A percentile compares a stretch with the other conserved stretches of the same genome.
Conservation (phyloP, 2,113 vertebrate genomes). For the Burhinus bistriatus region DNA sequence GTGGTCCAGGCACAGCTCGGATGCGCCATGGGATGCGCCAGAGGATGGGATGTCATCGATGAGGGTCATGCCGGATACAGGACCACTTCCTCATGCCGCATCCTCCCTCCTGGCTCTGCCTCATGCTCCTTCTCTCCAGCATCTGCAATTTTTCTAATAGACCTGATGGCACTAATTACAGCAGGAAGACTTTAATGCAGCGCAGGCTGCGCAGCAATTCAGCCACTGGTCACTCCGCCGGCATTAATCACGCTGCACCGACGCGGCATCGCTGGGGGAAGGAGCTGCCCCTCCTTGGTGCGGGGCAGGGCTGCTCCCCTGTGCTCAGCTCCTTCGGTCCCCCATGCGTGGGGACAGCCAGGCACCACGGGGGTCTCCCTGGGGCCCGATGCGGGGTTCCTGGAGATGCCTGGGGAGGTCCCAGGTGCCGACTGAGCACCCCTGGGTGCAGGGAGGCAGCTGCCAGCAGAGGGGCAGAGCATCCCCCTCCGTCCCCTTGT, state of each 20-base stretch:
- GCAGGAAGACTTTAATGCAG: not conserved
- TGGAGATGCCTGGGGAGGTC: not conserved
- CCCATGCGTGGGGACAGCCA: accelerated
- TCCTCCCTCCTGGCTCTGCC: not conserved
- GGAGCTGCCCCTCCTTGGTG: not conserved
- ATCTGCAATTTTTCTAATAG: constrained; percentile 52
- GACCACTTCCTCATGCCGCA: not conserved
- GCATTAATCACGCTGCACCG: not conserved
- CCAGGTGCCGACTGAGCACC: not conserved
- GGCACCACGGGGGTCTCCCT: not conserved
- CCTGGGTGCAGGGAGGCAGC: not conserved
- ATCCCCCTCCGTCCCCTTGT: not conserved
- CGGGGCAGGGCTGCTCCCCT: not conserved
- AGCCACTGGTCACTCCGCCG: not conserved
- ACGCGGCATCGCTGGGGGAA: not conserved
- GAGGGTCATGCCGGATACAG: not conserved
- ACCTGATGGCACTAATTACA: constrained; percentile 32
- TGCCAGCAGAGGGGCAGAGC: not conserved
- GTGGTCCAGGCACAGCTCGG: not conserved
- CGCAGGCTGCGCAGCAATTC: not conserved
- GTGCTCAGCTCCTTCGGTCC: not conserved
- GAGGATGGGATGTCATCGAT: not conserved
- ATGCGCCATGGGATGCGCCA: not conserved
- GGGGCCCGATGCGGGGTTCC: not conserved
- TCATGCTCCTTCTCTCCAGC: not conserved